These are phyloP conservation scores for Euphydryas editha DNA, from an alignment of 2,888 invertebrate genomes.

Conservation along the genomic window DNA sequence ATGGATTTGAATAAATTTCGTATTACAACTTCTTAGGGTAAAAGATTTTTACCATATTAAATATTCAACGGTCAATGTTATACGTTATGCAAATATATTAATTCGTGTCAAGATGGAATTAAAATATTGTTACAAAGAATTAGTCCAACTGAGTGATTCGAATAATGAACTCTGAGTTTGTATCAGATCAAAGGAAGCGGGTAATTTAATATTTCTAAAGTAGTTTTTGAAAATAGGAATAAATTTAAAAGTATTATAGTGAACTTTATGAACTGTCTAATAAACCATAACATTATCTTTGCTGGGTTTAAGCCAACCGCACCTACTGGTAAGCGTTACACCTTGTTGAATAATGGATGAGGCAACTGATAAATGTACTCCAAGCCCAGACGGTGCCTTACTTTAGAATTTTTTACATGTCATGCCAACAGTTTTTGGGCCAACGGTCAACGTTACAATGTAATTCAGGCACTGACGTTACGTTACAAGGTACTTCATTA, in stretches of 20 bases:
- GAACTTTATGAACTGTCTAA: conserved; percentile 38
- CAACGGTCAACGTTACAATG: conserved; percentile 12
- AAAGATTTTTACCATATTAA: not conserved
- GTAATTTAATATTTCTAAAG: not conserved
- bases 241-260: conserved; percentile 34
- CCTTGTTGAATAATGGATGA: conserved; percentile 46
- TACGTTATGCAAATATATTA: conserved; percentile 11
- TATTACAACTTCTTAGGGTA: too few relatives aligned
- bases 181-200: not conserved
- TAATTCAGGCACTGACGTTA: not conserved
- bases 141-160: conserved; percentile 1
- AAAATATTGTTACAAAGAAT: conserved; percentile 21
- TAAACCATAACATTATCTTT: conserved; percentile 46
- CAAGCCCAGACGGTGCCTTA: conserved; percentile 33
- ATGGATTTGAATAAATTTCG: too few relatives aligned
- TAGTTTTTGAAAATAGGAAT: conserved; percentile 1
- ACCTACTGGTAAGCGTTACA: conserved; percentile 42
- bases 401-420: conserved; percentile 24
- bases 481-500: not conserved
- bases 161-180: not conserved
- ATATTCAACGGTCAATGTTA: not conserved
- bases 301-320: conserved; percentile 42
- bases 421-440: conserved; percentile 11
- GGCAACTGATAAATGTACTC: conserved; percentile 40
- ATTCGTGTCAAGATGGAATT: conserved; percentile 14